A percentile compares a stretch with the other conserved stretches of the same genome.
These are phyloP conservation scores for Drosophila melanogaster DNA, from an alignment of 1,140 invertebrate species.

Conservation along the genomic window DNA sequence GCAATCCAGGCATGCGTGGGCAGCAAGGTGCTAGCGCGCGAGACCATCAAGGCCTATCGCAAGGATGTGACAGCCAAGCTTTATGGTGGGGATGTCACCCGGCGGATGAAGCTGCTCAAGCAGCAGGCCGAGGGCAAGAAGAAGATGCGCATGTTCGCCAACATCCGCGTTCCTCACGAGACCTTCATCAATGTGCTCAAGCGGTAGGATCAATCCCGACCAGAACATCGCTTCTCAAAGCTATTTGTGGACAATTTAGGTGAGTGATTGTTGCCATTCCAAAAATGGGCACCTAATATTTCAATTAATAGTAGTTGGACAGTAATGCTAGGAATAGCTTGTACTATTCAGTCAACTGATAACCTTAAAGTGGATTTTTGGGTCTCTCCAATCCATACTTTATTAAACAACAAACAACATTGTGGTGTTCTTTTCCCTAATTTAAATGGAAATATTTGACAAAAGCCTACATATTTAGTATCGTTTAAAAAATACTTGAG, in stretches of 20 bases:
- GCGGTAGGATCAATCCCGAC: slow-evolving; percentile 85
- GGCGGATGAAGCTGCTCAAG: slow-evolving; percentile 94
- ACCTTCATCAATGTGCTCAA: slow-evolving; percentile 97
- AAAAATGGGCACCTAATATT: neutral
- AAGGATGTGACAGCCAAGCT: slow-evolving; percentile 98
- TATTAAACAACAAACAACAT: neutral
- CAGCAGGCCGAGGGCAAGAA: slow-evolving; percentile 97
- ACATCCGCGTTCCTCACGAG: slow-evolving; percentile 95
- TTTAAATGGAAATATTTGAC: neutral
- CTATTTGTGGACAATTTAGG: neutral
- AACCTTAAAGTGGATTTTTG: no score
- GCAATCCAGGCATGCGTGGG: slow-evolving; percentile 94
- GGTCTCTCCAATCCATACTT: neutral
- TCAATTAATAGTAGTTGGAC: no score
- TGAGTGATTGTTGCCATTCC: slow-evolving; percentile 7
- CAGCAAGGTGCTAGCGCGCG: slow-evolving; percentile 93
- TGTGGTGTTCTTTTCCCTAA: neutral
- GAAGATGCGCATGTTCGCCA: slow-evolving; percentile 95
- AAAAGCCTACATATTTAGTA: neutral
- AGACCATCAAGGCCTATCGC: slow-evolving; percentile 93
- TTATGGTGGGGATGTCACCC: slow-evolving; percentile 96
- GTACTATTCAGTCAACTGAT: no score
- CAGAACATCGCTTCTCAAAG: neutral
- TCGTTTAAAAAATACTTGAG: neutral
- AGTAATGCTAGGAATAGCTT: no score